Evolutionary conservation across 2,113 vertebrate genomes (phyloP).

Genomic region (Dascyllus trimaculatus): DNA sequence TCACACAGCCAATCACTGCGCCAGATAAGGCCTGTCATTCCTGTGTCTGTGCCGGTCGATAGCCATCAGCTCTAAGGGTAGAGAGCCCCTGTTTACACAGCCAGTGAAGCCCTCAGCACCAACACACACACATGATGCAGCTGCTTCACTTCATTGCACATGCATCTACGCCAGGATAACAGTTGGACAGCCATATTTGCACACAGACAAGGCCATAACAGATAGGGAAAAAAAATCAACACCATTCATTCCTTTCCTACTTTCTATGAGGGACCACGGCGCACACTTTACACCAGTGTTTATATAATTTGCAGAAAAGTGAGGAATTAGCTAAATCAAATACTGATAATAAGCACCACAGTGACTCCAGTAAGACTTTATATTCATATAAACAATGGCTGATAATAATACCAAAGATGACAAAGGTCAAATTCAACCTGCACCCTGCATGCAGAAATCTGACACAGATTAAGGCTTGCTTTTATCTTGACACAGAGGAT

Average conservation of each 20-base stretch:
- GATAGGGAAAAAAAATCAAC: conserved; percentile 31
- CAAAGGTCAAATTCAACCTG: conserved; percentile 10
- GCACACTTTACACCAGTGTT: not conserved
- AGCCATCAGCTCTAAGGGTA: conserved; percentile 61
- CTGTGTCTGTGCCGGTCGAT: conserved; percentile 51
- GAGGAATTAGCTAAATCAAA: conserved; percentile 9
- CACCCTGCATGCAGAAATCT: conserved; percentile 33
- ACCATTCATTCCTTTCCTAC: conserved; percentile 37
- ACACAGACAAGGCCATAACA: conserved; percentile 44
- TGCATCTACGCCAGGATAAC: conserved; percentile 30
- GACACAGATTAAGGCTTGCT: conserved; percentile 46
- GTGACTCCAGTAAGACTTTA: not conserved
- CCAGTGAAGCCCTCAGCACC: conserved; percentile 45
- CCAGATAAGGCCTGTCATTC: conserved; percentile 69
- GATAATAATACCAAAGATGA: not conserved
- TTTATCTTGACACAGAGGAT: conserved; percentile 69
- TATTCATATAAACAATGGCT: not conserved
- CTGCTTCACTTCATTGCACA: conserved; percentile 47
- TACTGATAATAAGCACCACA: not conserved
- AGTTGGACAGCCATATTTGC: conserved; percentile 47
- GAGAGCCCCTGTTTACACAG: conserved; percentile 73
- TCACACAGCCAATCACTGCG: conserved; percentile 7
- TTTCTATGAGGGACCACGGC: not conserved
- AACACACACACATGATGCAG: conserved; percentile 28
- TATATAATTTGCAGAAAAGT: not conserved